A percentile compares a stretch with the other conserved stretches of the same genome.
Evolutionary conservation across 2,888 invertebrate species (phyloP).

Genomic region (Melanargia galathea): DNA sequence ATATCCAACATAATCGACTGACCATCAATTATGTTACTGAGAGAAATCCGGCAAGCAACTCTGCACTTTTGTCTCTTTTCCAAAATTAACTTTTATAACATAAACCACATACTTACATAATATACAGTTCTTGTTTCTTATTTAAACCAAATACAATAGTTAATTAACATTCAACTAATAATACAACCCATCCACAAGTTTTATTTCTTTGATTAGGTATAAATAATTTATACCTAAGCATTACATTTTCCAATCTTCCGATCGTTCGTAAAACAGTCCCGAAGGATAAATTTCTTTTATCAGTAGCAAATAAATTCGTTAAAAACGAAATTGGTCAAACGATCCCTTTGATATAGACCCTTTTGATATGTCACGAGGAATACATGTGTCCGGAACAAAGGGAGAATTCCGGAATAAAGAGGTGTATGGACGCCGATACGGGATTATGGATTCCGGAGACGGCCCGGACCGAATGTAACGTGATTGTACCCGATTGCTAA

Average conservation of each 20-base stretch:
- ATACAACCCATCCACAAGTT: no score
- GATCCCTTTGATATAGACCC: constrained; percentile 6
- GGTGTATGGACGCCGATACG: constrained; percentile 16
- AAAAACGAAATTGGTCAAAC: constrained; percentile 8
- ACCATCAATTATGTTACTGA: no score
- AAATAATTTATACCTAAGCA: no score
- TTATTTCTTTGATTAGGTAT: no score
- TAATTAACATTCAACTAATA: no score
- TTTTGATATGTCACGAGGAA: constrained; percentile 10
- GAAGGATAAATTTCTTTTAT: constrained; percentile 1
- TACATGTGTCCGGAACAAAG: constrained; percentile 18
- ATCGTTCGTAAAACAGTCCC: background rate
- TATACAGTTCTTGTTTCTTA: no score
- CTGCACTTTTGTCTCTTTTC: no score
- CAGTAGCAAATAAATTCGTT: constrained; percentile 12
- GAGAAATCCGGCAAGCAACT: background rate
- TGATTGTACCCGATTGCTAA: constrained; percentile 24
- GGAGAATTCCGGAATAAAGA: constrained; percentile 1
- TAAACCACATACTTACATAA: no score
- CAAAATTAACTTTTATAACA: no score
- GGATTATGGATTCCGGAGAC: constrained; percentile 24
- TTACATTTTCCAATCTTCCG: background rate
- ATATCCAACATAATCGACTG: no score
- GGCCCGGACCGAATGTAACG: constrained; percentile 24
- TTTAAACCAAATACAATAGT: no score